A percentile compares a stretch with the other conserved stretches of the same genome.
These are phyloP conservation scores for Entomobrya multifasciata DNA, from an alignment of 2,888 invertebrate genomes.

Conservation along the genomic window DNA sequence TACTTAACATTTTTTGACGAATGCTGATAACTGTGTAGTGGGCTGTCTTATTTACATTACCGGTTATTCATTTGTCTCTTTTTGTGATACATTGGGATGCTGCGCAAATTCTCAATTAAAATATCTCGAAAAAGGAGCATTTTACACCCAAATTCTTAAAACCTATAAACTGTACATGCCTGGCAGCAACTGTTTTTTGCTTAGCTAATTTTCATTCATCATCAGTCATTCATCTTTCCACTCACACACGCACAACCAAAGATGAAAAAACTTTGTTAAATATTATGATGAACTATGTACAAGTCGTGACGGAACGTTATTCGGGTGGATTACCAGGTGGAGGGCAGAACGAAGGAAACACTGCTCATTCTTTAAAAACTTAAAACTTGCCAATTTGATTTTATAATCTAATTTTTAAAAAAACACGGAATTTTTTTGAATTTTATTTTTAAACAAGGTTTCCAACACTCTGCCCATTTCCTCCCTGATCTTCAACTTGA, in stretches of 20 bases:
- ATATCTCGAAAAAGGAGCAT: constrained; percentile 10
- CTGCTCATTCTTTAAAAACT: not conserved
- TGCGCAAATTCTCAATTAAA: not conserved
- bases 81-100: constrained; percentile 4
- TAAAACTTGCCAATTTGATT: too few species aligned
- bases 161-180: constrained; percentile 10
- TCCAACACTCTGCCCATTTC: constrained; percentile 3
- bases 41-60: not conserved
- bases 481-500: constrained; percentile 24
- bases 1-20: too few species aligned
- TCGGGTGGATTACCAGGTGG: constrained; percentile 42
- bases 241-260: not conserved
- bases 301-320: constrained; percentile 21
- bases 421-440: constrained; percentile 1
- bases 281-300: constrained; percentile 14
- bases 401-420: not conserved
- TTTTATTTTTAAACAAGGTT: not conserved
- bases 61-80: not conserved
- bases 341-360: constrained; percentile 5
- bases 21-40: not conserved
- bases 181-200: not conserved
- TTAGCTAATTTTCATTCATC: not conserved
- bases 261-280: not conserved
- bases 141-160: constrained; percentile 39
- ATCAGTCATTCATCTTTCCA: too few species aligned